Base-by-base conservation (phyloP, 2,888 invertebrate species). In the Ischnus inquisitorius region DNA sequence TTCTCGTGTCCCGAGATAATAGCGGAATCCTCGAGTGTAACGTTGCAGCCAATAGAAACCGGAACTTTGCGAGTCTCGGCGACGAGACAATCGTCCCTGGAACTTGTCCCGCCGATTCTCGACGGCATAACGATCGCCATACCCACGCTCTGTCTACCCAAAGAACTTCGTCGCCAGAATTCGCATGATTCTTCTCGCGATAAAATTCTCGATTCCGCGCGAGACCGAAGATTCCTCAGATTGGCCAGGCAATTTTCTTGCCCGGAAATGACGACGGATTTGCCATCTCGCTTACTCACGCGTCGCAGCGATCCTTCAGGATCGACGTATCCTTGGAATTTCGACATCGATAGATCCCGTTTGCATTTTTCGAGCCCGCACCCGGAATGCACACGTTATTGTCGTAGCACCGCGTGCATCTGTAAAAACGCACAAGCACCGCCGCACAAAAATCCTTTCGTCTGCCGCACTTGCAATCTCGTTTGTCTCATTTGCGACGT, bases 221-320 rank as follows among this genome's bases (percentile, higher is more conserved):
- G 5, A 51, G 2, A 14, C 2, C 19, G n/a, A 74, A 72, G 25
- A 57, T 54, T n/a, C 0, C 16, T 65, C 28, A 16, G 25, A 0
- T 51, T 79, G 34, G 43, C 28, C n/a, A 67, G 65, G 43, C 75
- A 79, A 8, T 41, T 65, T 60, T 79, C 83, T 43, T 79, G 75
- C 71, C 83, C 79, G 19, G 71, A 76, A 75, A 76, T 76, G 6
- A 39, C 12, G 3, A 34, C 2, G 8, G 28, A 43, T 41, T 68
- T 16, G 2, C n/a, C 25, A 41, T 34, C 14, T 19, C 48, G 57
- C 46, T 46, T 8, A 2, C 19, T 1, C 41, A 39, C 22, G 28
- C 54, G 12, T 12, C 54, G 12, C 16, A n/a, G 34, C 8, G n/a
- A 43, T 16, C 34, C 78, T 39, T 46, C 48, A 25, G 10, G 51